Evolutionary conservation across 2,888 invertebrate species (phyloP).

Genomic region (Lasioglossum malachurum): DNA sequence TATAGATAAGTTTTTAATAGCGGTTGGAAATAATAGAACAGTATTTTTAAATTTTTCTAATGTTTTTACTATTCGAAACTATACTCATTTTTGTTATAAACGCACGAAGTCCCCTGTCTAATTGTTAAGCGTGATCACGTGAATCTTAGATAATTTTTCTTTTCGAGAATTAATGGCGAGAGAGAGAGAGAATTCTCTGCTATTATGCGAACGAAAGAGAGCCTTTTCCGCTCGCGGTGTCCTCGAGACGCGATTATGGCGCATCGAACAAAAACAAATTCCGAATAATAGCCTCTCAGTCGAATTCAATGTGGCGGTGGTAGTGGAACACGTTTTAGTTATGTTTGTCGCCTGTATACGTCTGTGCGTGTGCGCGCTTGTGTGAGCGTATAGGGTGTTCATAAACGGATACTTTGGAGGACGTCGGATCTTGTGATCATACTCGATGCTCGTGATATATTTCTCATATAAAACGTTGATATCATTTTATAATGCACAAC

Average conservation of each 20-base stretch:
- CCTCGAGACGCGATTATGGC: slow-evolving; percentile 70
- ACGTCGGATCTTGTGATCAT: slow-evolving; percentile 1
- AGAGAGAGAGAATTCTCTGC: slow-evolving; percentile 23
- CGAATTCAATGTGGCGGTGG: slow-evolving; percentile 66
- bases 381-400: slow-evolving; percentile 26
- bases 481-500: not conserved
- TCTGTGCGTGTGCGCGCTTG: no score
- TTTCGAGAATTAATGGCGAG: slow-evolving; percentile 52
- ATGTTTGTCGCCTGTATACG: not conserved
- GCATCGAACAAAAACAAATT: slow-evolving; percentile 74
- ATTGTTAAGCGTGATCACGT: no score
- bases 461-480: not conserved
- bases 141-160: not conserved
- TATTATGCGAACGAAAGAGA: slow-evolving; percentile 27
- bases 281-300: slow-evolving; percentile 71
- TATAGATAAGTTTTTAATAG: no score
- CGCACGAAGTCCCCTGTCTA: no score
- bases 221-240: slow-evolving; percentile 48
- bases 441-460: not conserved
- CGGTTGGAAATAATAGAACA: no score
- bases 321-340: slow-evolving; percentile 37
- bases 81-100: no score
- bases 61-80: no score
- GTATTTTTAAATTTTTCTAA: no score
- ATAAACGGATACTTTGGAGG: slow-evolving; percentile 18